phyloP scores from a whole-genome alignment of 2,888 invertebrate genomes.

The Hirtodrosophila confusa region DNA sequence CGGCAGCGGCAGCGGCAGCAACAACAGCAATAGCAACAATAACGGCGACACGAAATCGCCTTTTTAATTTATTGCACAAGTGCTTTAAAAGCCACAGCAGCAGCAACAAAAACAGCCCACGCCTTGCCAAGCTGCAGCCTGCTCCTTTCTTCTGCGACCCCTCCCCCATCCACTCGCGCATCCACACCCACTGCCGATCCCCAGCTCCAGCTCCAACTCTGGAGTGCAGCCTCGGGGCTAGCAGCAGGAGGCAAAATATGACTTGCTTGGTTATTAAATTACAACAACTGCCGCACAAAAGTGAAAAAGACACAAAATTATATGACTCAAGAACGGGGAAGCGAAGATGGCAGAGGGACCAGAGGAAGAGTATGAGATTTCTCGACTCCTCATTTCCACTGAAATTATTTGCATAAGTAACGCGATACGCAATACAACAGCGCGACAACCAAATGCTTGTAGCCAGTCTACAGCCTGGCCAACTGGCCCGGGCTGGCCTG shows the following conservation, averaged over 20 bases:
- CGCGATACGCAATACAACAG: slow-evolving; percentile 70
- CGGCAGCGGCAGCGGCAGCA: slow-evolving; percentile 63
- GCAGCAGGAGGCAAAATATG: slow-evolving; percentile 79
- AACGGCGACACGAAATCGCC: slow-evolving; percentile 73
- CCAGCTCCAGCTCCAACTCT: slow-evolving; percentile 16
- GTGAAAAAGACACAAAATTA: slow-evolving; percentile 77
- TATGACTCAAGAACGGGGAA: slow-evolving; percentile 53
- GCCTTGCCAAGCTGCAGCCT: slow-evolving; percentile 36
- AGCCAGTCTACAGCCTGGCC: slow-evolving; percentile 28
- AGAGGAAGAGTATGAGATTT: slow-evolving; percentile 42
- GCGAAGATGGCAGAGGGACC: background rate
- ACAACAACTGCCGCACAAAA: slow-evolving; percentile 72
- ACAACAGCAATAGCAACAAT: slow-evolving; percentile 40
- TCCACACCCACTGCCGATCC: slow-evolving; percentile 15
- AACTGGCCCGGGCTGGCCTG: slow-evolving; percentile 6
- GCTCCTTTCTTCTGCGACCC: background rate
- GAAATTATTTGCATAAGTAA: slow-evolving; percentile 81
- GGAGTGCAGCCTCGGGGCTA: slow-evolving; percentile 53
- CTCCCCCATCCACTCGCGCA: slow-evolving; percentile 5
- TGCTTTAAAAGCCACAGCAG: slow-evolving; percentile 73
- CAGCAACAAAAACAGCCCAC: slow-evolving; percentile 43
- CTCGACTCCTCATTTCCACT: slow-evolving; percentile 72
- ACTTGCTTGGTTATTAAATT: slow-evolving; percentile 76
- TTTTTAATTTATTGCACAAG: slow-evolving; percentile 80
- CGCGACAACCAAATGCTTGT: slow-evolving; percentile 11